Conservation (phyloP, 30 jellyfish, hydroid and myxozoan genomes). For the Cassiopea xamachana region DNA sequence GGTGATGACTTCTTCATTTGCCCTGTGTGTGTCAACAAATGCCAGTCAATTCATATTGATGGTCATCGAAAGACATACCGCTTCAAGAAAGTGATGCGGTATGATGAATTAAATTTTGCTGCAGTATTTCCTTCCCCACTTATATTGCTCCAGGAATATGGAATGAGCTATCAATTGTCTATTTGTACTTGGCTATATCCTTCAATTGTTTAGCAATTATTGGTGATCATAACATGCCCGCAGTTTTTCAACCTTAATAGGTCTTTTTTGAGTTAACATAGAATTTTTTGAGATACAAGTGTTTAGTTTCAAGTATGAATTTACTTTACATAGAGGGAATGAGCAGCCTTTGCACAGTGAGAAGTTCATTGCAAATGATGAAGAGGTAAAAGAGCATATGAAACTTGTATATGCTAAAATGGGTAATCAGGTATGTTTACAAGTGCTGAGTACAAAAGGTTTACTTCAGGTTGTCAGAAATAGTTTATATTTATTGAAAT, state of each 20-base stretch:
- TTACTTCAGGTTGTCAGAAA: no score
- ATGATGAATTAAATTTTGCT: no score
- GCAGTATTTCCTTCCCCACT: neutral
- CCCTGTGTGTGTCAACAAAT: slow-evolving; percentile 26
- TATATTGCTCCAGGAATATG: neutral
- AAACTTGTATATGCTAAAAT: slow-evolving; percentile 13
- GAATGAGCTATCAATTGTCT: neutral
- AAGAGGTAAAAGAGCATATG: slow-evolving; percentile 38
- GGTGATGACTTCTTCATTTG: slow-evolving; percentile 43
- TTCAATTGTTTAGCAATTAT: neutral
- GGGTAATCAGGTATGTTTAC: slow-evolving; percentile 31
- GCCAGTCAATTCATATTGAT: slow-evolving; percentile 47
- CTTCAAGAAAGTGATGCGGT: slow-evolving; percentile 19
- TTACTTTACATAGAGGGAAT: slow-evolving; percentile 8
- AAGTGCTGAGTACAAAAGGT: no score
- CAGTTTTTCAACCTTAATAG: neutral
- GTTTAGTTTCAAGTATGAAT: neutral
- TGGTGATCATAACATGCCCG: neutral
- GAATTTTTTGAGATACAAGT: neutral
- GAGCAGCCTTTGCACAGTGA: slow-evolving; percentile 19
- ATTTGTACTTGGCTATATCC: neutral
- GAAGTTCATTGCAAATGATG: slow-evolving; percentile 26
- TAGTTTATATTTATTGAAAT: no score
- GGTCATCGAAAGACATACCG: slow-evolving; percentile 43
- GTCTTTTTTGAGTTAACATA: neutral